Base-by-base conservation (phyloP, 2,797 vertebrate genomes). In the Anguilla megastoma region DNA sequence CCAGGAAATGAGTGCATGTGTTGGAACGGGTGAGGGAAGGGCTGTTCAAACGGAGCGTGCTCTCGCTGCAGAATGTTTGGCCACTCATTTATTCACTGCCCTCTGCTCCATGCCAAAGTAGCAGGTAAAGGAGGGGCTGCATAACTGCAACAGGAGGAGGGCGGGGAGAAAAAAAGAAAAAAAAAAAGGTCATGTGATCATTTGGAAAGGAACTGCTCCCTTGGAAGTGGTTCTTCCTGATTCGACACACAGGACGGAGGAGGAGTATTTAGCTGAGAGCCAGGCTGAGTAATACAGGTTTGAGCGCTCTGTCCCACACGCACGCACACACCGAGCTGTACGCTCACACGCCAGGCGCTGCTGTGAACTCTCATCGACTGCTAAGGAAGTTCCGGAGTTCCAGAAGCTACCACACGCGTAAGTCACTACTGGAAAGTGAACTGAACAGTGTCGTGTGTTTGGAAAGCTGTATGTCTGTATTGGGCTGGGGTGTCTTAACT, bases 151-250 rank as follows among this genome's bases (percentile, higher is more conserved):
- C n/a, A 36, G 69, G 50, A 74, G 41, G 16, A 8, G 45, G 54
- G 24, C 16, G 79, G 36, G 86, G 85, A 79, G 82, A 90, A 60
- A 33, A 36, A 30, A 9, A 9, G 88, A 90, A 84, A 74, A 12
- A 74, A 12, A 7, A 89, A 63, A 87, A 89, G 41, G 83, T 85
- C 86, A 87, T 14, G 88, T 90, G 90, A 90, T 48, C 89, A 0
- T 12, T 24, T 74, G 89, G 91, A 89, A 93, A 86, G 85, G 86
- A 90, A 89, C 87, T 12, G 24, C 89, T 94, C 93, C 92, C 93
- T 92, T 88, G 74, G 84, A 86, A 84, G 66, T n/a, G 45, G 82
- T 76, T 90, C 85, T 93, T 94, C 92, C 92, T 92, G 90, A 89
- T 90, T 88, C 74, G 87, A 27, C 9, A 30, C 27, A 63, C 63